phyloP scores from a whole-genome alignment of 2,888 invertebrate species.

The Heteromyza rotundicornis region DNA sequence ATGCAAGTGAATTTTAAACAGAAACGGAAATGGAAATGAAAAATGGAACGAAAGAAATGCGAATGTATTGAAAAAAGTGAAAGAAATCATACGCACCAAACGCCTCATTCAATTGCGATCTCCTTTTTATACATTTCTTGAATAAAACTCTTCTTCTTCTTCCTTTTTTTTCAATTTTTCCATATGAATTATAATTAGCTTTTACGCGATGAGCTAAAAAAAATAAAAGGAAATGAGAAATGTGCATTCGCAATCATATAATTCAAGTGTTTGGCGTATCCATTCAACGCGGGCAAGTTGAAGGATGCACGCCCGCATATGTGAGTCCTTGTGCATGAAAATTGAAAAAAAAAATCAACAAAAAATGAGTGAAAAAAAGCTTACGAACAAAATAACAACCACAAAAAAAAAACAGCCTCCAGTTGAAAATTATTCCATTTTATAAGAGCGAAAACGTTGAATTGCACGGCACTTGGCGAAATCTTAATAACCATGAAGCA shows the following conservation, averaged over 20 bases:
- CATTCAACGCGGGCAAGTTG: slow-evolving; percentile 17
- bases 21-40: slow-evolving; percentile 9
- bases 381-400: slow-evolving; percentile 20
- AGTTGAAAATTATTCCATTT: slow-evolving; percentile 26
- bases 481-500: slow-evolving; percentile 61
- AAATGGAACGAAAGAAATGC: slow-evolving; percentile 6
- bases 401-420: slow-evolving; percentile 12
- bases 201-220: not conserved
- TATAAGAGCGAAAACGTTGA: slow-evolving; percentile 23
- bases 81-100: not conserved
- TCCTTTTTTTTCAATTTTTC: no score
- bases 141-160: no score
- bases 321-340: not conserved
- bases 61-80: not conserved
- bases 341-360: slow-evolving; percentile 6
- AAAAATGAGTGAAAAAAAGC: not conserved
- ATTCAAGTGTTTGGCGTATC: slow-evolving; percentile 24
- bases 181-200: slow-evolving; percentile 14
- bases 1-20: not conserved
- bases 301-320: slow-evolving; percentile 16
- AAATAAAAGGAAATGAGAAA: slow-evolving; percentile 4
- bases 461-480: slow-evolving; percentile 51
- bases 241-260: slow-evolving; percentile 19
- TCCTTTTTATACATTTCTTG: no score
- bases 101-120: no score